phyloP scores from a whole-genome alignment of 2,113 vertebrate species.

The Paramisgurnus dabryanus region DNA sequence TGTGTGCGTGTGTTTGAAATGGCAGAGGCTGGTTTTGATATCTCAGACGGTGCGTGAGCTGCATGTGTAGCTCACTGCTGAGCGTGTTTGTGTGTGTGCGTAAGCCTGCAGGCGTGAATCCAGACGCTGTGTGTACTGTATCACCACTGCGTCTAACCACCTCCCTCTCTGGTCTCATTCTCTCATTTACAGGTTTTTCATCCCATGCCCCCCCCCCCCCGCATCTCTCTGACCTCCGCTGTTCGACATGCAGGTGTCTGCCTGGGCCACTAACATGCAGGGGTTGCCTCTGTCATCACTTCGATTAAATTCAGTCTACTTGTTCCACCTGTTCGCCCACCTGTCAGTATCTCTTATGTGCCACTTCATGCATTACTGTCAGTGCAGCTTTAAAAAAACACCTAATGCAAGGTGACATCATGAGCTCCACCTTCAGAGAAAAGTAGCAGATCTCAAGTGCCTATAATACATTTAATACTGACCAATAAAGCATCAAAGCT shows the following conservation, averaged over 20 bases:
- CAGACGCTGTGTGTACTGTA: constrained; percentile 11
- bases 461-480: no score
- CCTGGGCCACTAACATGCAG: constrained; percentile 26
- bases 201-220: not conserved
- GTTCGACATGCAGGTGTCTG: constrained; percentile 24
- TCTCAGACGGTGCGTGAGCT: constrained; percentile 59
- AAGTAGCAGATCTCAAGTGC: no score
- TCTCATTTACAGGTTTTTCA: constrained; percentile 2
- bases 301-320: constrained; percentile 50
- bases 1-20: constrained; percentile 33
- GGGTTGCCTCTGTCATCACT: constrained; percentile 47
- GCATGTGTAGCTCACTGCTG: constrained; percentile 46
- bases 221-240: constrained; percentile 30
- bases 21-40: constrained; percentile 54
- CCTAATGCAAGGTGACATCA: constrained; percentile 34
- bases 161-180: constrained; percentile 6
- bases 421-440: constrained; percentile 20
- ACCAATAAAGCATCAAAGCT: no score
- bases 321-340: constrained; percentile 53
- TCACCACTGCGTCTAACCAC: not conserved
- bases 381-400: not conserved
- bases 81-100: constrained; percentile 4
- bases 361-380: constrained; percentile 30
- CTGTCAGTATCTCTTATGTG: constrained; percentile 47
- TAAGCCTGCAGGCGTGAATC: constrained; percentile 19